phyloP scores from a whole-genome alignment of 2,797 vertebrate genomes.

The Peromyscus melanophrys region DNA sequence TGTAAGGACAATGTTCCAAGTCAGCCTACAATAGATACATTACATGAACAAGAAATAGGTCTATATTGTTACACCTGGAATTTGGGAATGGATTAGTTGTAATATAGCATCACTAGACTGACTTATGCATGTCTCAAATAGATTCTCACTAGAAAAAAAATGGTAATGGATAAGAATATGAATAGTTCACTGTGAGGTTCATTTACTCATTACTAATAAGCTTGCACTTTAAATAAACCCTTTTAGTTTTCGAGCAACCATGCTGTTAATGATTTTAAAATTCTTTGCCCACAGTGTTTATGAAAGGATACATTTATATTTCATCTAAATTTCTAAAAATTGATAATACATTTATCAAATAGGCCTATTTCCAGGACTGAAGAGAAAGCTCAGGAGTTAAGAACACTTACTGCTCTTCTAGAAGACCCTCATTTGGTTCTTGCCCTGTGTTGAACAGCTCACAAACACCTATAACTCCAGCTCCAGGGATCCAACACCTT shows the following conservation, averaged over 20 bases:
- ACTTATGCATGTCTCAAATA: not conserved
- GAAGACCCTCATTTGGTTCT: not conserved
- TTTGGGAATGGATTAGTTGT: not conserved
- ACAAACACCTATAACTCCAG: not conserved
- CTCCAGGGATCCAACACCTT: not conserved
- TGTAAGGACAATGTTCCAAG: not conserved
- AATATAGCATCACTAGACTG: not conserved
- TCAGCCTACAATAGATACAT: not conserved
- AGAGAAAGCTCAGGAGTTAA: not conserved
- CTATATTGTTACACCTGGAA: not conserved
- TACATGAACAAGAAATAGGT: not conserved
- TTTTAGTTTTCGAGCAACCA: constrained; percentile 51
- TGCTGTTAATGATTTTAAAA: constrained; percentile 50
- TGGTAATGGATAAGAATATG: not conserved
- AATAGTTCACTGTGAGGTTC: constrained; percentile 55
- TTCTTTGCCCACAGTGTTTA: constrained; percentile 56
- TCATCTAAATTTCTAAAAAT: constrained; percentile 17
- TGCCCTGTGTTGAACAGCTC: not conserved
- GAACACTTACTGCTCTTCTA: not conserved
- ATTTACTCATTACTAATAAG: constrained; percentile 64
- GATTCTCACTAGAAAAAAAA: constrained; percentile 15
- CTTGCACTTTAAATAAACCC: constrained; percentile 13
- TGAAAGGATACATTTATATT: constrained; percentile 12
- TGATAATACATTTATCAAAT: constrained; percentile 62
- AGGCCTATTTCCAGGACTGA: not conserved